A percentile compares a stretch with the other conserved stretches of the same genome.
phyloP scores from a whole-genome alignment of 1,140 invertebrate species.

The Plectus sambesii region DNA sequence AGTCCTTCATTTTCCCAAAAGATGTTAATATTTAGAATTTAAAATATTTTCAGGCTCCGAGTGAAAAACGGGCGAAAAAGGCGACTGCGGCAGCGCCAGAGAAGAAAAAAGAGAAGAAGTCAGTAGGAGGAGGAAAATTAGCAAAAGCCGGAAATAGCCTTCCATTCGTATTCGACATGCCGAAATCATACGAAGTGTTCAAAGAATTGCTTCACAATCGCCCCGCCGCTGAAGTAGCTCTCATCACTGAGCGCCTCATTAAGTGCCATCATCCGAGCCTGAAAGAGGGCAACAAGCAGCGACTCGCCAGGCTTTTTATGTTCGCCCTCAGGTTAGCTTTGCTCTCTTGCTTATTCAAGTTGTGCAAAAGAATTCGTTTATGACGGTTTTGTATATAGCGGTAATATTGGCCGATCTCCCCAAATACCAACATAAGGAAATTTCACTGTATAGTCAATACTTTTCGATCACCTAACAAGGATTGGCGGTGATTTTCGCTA shows the following conservation, averaged over 20 bases:
- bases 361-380: too few relatives aligned
- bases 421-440: too few relatives aligned
- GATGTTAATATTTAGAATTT: too few relatives aligned
- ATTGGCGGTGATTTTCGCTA: too few relatives aligned
- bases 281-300: slow-evolving; percentile 27
- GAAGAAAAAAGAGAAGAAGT: slow-evolving; percentile 1
- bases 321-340: too few relatives aligned
- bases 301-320: slow-evolving; percentile 20
- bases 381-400: too few relatives aligned
- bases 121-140: slow-evolving; percentile 5
- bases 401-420: too few relatives aligned
- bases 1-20: too few relatives aligned
- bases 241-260: slow-evolving; percentile 13
- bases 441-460: too few relatives aligned
- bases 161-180: slow-evolving; percentile 22
- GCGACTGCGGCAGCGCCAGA: not conserved
- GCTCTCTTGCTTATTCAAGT: too few relatives aligned
- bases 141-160: slow-evolving; percentile 4
- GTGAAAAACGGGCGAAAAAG: slow-evolving; percentile 6
- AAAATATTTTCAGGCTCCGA: too few relatives aligned
- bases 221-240: not conserved
- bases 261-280: slow-evolving; percentile 28
- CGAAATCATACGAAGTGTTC: slow-evolving; percentile 20
- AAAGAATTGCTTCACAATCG: slow-evolving; percentile 10
- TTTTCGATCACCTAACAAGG: too few relatives aligned